These are phyloP conservation scores for Siniperca scherzeri DNA, from an alignment of 2,797 vertebrate species.

Conservation along the genomic window DNA sequence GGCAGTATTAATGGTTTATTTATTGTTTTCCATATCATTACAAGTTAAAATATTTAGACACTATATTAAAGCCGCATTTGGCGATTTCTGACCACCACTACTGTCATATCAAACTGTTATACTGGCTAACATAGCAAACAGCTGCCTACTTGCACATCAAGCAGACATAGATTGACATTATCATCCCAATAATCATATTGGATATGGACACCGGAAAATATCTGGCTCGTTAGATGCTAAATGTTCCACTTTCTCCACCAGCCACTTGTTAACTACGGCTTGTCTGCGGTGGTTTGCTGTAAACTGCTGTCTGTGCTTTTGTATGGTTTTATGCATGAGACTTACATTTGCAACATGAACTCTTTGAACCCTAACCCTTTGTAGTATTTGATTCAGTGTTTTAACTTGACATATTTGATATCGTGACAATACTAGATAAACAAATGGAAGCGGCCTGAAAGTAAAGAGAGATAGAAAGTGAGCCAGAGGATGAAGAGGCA, in stretches of 20 bases:
- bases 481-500: conserved; percentile 5
- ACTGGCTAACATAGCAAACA: neutral
- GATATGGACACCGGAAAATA: neutral
- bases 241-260: neutral
- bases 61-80: neutral
- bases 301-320: neutral
- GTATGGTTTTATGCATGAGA: neutral
- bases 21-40: neutral
- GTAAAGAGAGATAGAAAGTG: neutral
- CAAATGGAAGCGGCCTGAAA: neutral
- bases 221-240: neutral
- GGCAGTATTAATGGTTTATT: neutral
- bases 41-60: neutral
- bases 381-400: neutral
- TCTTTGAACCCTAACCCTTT: neutral
- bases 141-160: neutral
- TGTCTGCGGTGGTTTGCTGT: neutral
- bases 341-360: neutral
- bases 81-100: neutral
- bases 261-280: neutral
- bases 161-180: neutral
- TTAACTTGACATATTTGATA: neutral
- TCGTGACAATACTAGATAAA: neutral
- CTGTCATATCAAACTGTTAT: neutral
- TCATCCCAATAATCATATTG: neutral